Evolutionary conservation across 2,113 vertebrate genomes (phyloP).

Genomic region (Gallinago paraguaiae): DNA sequence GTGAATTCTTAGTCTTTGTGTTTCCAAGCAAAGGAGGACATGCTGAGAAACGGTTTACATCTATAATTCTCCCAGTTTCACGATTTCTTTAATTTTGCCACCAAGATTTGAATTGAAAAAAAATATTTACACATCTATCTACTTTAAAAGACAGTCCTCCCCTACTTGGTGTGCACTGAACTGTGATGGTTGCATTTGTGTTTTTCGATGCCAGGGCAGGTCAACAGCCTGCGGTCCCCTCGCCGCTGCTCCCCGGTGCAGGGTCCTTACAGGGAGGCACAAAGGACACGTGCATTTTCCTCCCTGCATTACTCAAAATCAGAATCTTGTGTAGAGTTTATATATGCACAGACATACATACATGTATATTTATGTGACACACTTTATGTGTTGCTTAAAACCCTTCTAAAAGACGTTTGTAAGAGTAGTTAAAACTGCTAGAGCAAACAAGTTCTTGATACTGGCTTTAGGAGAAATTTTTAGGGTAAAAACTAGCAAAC

Average conservation of each 20-base stretch:
- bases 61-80: background rate
- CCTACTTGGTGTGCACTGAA: too few relatives aligned
- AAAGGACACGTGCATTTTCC: background rate
- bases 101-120: background rate
- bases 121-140: background rate
- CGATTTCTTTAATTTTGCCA: background rate
- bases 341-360: too few relatives aligned
- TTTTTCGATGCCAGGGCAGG: background rate
- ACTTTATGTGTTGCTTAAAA: background rate
- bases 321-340: background rate
- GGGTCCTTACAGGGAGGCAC: too few relatives aligned
- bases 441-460: background rate
- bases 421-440: background rate
- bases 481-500: background rate
- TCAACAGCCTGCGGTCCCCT: background rate
- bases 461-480: background rate
- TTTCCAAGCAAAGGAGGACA: background rate
- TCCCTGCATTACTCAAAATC: background rate
- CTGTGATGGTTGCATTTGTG: background rate
- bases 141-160: background rate
- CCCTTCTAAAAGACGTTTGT: background rate
- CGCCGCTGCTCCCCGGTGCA: accelerated
- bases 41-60: background rate
- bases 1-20: background rate
- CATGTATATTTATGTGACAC: too few relatives aligned